Percentiles rank a stretch among this genome's conserved stretches.
These are phyloP conservation scores for Arctocebus calabarensis DNA, from an alignment of 2,797 vertebrate species.

Conservation along the genomic window DNA sequence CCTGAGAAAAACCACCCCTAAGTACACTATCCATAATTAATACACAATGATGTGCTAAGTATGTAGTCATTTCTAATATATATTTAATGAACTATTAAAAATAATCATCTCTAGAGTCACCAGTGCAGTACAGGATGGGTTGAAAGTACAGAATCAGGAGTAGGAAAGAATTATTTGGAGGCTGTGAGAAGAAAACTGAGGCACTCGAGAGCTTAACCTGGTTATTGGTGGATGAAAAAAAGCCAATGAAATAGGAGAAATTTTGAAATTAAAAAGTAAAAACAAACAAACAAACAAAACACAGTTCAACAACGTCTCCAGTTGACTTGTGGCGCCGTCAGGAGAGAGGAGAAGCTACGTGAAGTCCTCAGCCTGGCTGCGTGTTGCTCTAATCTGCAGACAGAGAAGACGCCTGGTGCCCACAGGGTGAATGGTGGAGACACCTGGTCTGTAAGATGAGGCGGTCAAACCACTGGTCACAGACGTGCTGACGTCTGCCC, in stretches of 20 bases:
- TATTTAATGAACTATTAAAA: not conserved
- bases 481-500: not conserved
- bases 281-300: not conserved
- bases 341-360: not conserved
- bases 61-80: not conserved
- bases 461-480: not conserved
- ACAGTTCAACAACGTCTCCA: not conserved
- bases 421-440: not conserved
- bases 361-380: not conserved
- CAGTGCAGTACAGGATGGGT: not conserved
- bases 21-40: not conserved
- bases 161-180: not conserved
- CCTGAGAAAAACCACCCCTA: not conserved
- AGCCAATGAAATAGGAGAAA: too few relatives aligned
- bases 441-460: not conserved
- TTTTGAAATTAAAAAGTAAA: not conserved
- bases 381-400: too few relatives aligned
- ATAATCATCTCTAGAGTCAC: not conserved
- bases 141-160: not conserved
- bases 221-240: not conserved
- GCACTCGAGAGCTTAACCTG: not conserved
- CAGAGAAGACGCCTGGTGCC: rapidly evolving
- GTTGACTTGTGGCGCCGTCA: not conserved
- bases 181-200: not conserved
- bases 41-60: not conserved